These are phyloP conservation scores for Tapera naevia DNA, from an alignment of 2,797 vertebrate species.

Conservation along the genomic window DNA sequence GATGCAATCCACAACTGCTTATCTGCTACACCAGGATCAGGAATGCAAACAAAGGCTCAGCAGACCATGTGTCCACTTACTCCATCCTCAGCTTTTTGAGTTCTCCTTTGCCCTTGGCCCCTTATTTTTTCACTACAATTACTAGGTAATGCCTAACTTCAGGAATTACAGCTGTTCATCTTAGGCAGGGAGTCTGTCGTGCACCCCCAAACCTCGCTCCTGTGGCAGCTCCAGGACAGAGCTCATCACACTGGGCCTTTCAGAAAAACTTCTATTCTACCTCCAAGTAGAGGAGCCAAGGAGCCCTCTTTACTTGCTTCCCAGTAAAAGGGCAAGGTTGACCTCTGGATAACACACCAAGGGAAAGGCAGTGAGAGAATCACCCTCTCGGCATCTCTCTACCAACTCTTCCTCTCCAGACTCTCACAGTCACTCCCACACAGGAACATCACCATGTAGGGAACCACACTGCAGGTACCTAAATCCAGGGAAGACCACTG, in stretches of 20 bases:
- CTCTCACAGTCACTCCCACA: not conserved
- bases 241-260: not conserved
- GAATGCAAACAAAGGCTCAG: not conserved
- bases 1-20: not conserved
- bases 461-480: not conserved
- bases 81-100: not conserved
- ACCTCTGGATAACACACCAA: not conserved
- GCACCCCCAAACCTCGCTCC: not conserved
- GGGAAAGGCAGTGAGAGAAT: not conserved
- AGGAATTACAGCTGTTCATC: not conserved
- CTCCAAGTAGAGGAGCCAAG: not conserved
- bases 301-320: not conserved
- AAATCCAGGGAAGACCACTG: not conserved
- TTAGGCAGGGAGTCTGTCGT: not conserved
- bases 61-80: not conserved
- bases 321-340: not conserved
- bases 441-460: not conserved
- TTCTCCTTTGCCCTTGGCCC: not conserved
- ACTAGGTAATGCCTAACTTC: not conserved
- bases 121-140: not conserved
- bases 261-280: not conserved
- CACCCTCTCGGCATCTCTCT: not conserved
- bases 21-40: not conserved
- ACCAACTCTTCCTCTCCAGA: not conserved
- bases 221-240: not conserved